These are phyloP conservation scores for Tetramorium bicarinatum DNA, from an alignment of 2,888 invertebrate genomes.

Conservation along the genomic window DNA sequence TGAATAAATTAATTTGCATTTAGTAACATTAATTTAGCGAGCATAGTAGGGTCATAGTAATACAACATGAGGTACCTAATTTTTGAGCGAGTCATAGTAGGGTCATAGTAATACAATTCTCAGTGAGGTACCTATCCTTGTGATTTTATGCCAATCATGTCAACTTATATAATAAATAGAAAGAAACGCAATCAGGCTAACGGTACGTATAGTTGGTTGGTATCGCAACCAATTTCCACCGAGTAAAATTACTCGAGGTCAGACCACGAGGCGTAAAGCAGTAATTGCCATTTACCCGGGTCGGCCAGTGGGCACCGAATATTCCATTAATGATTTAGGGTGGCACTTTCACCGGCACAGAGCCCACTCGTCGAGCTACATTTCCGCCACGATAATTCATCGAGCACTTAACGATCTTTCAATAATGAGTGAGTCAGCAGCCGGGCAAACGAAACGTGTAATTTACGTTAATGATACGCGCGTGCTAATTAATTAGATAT, in stretches of 20 bases:
- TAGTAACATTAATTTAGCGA: neutral
- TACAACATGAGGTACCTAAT: neutral
- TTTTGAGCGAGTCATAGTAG: no score
- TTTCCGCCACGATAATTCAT: constrained; percentile 74
- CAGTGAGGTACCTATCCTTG: neutral
- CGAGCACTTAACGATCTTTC: constrained; percentile 76
- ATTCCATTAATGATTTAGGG: constrained; percentile 77
- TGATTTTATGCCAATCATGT: neutral
- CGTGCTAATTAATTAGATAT: constrained; percentile 71
- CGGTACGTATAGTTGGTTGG: constrained; percentile 60
- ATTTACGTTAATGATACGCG: constrained; percentile 73
- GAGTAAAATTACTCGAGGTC: constrained; percentile 76
- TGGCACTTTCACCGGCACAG: constrained; percentile 71
- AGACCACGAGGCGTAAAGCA: constrained; percentile 76
- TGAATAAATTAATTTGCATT: neutral
- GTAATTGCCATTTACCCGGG: constrained; percentile 76
- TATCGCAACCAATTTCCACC: constrained; percentile 72
- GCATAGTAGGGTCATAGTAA: neutral
- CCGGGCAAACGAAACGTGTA: constrained; percentile 73
- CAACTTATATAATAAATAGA: constrained; percentile 40
- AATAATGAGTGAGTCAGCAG: constrained; percentile 73
- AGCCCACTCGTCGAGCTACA: constrained; percentile 71
- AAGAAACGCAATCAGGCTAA: constrained; percentile 40
- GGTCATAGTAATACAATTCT: neutral
- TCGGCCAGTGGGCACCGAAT: constrained; percentile 75